Evolutionary conservation across 2,797 vertebrate genomes (phyloP).

Genomic region (Tenualosa thibaudeaui): DNA sequence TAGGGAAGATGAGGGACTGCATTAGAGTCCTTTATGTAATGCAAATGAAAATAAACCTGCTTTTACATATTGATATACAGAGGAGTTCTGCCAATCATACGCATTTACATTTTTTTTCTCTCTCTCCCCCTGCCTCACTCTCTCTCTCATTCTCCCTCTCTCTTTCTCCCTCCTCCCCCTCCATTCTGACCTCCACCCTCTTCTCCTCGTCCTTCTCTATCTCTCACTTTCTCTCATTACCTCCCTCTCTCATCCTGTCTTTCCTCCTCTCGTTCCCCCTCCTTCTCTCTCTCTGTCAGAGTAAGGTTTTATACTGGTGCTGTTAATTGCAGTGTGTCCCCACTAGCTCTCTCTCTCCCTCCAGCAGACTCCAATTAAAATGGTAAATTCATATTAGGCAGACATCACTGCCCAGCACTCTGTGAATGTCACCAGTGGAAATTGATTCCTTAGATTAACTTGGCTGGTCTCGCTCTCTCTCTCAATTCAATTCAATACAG

Average conservation of each 20-base stretch:
- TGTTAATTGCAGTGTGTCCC: neutral
- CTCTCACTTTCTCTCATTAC: neutral
- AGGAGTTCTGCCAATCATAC: neutral
- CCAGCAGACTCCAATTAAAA: slow-evolving; percentile 20
- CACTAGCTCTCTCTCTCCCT: neutral
- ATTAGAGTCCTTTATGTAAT: slow-evolving; percentile 42
- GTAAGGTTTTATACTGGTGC: neutral
- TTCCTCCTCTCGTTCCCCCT: neutral
- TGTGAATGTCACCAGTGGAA: neutral
- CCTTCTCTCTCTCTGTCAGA: neutral
- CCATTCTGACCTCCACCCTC: neutral
- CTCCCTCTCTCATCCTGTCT: neutral
- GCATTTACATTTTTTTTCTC: neutral
- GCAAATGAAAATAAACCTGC: slow-evolving; percentile 43
- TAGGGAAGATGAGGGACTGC: slow-evolving; percentile 22
- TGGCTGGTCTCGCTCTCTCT: neutral
- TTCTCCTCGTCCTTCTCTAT: neutral
- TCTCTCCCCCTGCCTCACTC: neutral
- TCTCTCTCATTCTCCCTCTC: neutral
- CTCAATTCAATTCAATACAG: neutral
- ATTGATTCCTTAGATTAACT: neutral
- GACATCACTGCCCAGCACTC: neutral
- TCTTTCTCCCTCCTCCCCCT: neutral
- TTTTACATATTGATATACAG: slow-evolving; percentile 33
- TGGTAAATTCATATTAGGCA: slow-evolving; percentile 16